Percentiles rank a stretch among this genome's conserved stretches.
Conservation (phyloP, 2,888 invertebrate species). For the Alcis repandata region DNA sequence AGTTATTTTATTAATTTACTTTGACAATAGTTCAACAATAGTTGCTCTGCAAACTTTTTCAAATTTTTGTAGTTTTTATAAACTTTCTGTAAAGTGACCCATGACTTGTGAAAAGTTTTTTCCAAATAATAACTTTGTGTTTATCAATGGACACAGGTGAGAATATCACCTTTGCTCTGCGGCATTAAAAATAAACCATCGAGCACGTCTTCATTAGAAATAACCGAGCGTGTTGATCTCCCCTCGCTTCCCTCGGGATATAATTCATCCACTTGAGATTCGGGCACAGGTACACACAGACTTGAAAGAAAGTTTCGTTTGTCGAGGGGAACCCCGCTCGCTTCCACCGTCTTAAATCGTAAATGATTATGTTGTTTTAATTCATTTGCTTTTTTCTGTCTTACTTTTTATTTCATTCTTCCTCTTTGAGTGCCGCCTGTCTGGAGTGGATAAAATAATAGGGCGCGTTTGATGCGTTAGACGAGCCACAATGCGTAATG, state of each 20-base stretch:
- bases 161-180: constrained; percentile 72
- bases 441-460: constrained; percentile 75
- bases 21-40: constrained; percentile 6
- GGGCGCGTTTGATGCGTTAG: constrained; percentile 61
- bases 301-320: constrained; percentile 85
- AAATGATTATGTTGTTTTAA: constrained; percentile 86
- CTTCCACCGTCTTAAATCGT: constrained; percentile 80
- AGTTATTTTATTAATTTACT: constrained; percentile 41
- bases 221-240: constrained; percentile 71
- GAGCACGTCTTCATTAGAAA: constrained; percentile 81
- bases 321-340: constrained; percentile 77
- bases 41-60: constrained; percentile 10
- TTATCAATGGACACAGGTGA: constrained; percentile 66
- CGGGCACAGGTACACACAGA: constrained; percentile 83
- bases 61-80: constrained; percentile 1
- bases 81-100: not conserved
- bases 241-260: constrained; percentile 78
- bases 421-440: constrained; percentile 81
- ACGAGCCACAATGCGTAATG: constrained; percentile 53
- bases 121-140: not conserved
- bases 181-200: constrained; percentile 76
- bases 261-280: constrained; percentile 85
- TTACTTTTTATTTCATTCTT: constrained; percentile 76
- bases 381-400: constrained; percentile 82
- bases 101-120: not conserved